Evolutionary conservation across 2,888 invertebrate species (phyloP).

Genomic region (Sepiola atlantica): DNA sequence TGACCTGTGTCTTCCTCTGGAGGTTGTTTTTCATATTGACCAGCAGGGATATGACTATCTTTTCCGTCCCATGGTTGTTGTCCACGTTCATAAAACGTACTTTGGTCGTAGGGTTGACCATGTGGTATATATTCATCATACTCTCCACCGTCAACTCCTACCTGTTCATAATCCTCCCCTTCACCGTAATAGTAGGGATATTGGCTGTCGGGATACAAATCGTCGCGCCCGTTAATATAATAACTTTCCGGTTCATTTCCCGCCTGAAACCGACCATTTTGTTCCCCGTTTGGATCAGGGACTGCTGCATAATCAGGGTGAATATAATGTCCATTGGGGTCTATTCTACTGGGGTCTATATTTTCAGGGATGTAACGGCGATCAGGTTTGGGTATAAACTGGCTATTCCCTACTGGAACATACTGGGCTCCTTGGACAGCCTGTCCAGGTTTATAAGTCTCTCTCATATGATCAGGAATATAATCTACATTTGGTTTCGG

Average conservation of each 20-base stretch:
- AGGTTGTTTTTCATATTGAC: background rate
- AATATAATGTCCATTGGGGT: background rate
- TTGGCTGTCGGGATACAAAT: background rate
- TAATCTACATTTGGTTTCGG: background rate
- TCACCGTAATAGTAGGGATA: background rate
- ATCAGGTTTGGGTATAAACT: background rate
- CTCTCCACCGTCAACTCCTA: background rate
- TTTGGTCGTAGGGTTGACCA: background rate
- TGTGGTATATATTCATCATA: background rate
- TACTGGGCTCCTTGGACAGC: background rate
- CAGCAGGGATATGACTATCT: background rate
- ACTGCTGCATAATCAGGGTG: background rate
- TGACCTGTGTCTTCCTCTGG: background rate
- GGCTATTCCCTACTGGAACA: background rate
- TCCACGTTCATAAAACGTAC: background rate
- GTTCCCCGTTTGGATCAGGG: background rate
- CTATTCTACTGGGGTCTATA: no score
- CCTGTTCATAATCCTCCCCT: background rate
- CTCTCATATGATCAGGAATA: background rate
- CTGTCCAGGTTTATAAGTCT: background rate
- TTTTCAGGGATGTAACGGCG: background rate
- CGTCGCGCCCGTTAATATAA: background rate
- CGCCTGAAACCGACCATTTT: constrained; percentile 1
- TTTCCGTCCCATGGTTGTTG: background rate
- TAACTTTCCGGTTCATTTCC: background rate